Evolutionary conservation across 2,797 vertebrate species (phyloP).

Genomic region (Pangasius macronema): DNA sequence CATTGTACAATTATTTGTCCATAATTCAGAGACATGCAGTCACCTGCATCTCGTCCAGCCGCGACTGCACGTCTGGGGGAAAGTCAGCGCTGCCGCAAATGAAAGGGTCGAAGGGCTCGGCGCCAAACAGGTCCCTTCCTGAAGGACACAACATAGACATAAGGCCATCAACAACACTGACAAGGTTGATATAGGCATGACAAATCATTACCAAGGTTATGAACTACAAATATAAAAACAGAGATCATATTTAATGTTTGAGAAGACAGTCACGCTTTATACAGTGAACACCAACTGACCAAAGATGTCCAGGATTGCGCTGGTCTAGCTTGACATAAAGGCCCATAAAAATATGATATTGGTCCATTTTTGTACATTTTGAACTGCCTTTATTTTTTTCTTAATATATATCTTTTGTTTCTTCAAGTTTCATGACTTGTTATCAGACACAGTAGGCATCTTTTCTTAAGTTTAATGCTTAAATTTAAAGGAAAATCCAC

Average conservation of each 20-base stretch:
- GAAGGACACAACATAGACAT: constrained; percentile 47
- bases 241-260: not conserved
- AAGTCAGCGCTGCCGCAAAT: constrained; percentile 94
- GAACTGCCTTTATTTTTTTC: not conserved
- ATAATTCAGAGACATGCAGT: constrained; percentile 59
- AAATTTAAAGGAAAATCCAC: not conserved
- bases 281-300: not conserved
- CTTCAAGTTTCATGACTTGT: not conserved
- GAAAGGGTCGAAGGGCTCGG: constrained; percentile 97
- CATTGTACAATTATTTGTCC: not conserved
- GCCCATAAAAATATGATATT: not conserved
- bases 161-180: not conserved
- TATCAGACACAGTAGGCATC: not conserved
- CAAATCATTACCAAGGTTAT: not conserved
- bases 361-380: not conserved
- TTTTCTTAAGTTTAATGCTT: not conserved
- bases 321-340: not conserved
- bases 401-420: not conserved
- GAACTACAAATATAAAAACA: not conserved
- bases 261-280: not conserved
- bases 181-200: not conserved
- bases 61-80: constrained; percentile 96
- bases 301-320: not conserved
- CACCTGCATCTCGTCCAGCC: constrained; percentile 99
- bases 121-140: constrained; percentile 96